Evolutionary conservation across 2,113 vertebrate species (phyloP).

Genomic region (Alaudala cheleensis): DNA sequence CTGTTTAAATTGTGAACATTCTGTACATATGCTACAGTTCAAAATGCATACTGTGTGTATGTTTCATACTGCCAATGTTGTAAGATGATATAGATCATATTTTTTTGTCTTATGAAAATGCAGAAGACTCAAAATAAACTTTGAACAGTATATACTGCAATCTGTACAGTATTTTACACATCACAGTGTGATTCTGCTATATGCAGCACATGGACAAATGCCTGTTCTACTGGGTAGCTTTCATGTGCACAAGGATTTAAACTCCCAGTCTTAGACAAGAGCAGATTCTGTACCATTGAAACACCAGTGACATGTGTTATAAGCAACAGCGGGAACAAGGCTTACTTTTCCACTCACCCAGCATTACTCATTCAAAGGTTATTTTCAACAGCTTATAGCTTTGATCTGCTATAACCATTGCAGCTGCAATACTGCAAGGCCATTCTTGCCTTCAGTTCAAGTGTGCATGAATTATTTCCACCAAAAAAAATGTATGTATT

Average conservation of each 20-base stretch:
- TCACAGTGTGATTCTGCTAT: slow-evolving; percentile 57
- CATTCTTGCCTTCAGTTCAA: not conserved
- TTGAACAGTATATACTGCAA: slow-evolving; percentile 62
- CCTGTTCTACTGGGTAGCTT: slow-evolving; percentile 31
- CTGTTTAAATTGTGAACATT: slow-evolving; percentile 71
- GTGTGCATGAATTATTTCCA: not conserved
- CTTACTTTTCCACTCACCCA: not conserved
- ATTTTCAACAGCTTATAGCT: not conserved
- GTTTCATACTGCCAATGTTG: slow-evolving; percentile 69
- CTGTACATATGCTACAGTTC: slow-evolving; percentile 71
- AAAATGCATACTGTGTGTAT: slow-evolving; percentile 73
- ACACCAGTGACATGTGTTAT: not conserved
- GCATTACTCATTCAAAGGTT: not conserved
- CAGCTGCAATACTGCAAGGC: not conserved
- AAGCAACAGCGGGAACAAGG: not conserved
- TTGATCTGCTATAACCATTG: not conserved
- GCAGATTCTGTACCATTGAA: not conserved
- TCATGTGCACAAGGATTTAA: slow-evolving; percentile 27
- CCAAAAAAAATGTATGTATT: not conserved
- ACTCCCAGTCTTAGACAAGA: not conserved
- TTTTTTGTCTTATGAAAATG: slow-evolving; percentile 72
- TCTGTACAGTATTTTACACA: slow-evolving; percentile 67
- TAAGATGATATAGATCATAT: slow-evolving; percentile 71
- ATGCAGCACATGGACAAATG: slow-evolving; percentile 63
- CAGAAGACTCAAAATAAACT: slow-evolving; percentile 70